Base-by-base conservation (phyloP, 2,797 vertebrate species). In the Pagetopsis macropterus region DNA sequence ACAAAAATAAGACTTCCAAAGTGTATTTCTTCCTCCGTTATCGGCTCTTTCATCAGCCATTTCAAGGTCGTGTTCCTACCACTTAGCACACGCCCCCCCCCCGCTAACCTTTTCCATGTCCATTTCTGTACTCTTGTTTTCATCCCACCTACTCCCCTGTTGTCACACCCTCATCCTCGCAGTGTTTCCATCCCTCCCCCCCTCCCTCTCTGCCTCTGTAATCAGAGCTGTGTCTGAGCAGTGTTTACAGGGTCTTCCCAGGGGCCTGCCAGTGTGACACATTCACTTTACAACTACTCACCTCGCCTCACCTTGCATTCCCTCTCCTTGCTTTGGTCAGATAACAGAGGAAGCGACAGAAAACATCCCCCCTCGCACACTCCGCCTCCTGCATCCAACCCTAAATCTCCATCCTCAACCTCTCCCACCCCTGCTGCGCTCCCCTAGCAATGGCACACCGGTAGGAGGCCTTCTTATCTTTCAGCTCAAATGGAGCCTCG, bases 181-280 rank as follows among this genome's bases (percentile, higher is more conserved):
- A 9, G 1, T 57, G 68, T 84, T 78, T 82, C 64, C 72, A 46
- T 63, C 52, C 31, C 31, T 73, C 70, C 61, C 21, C 56, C 64
- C 55, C 77, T 71, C 72, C 68, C 49, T 33, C 43, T 51, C 67
- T 27, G 31, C 40, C n/a, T 72, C 59, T 88, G 81, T 91, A 90
- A 93, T 92, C 87, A 92, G 81, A 79, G 75, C 78, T 87, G 79
- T 77, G 85, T 87, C 84, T 83, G 89, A 90, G 62, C 81, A 80
- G 83, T 87, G 87, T 88, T 88, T 87, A 81, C 88, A 75, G 78
- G 78, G 75, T 88, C 79, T 49, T 89, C 88, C 89, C 86, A 79
- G 66, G 88, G 88, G 90, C 62, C 78, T 19, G 76, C 62, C 80
- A 43, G 43, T 78, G 71, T 87, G 84, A 80, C 82, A 89, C 75